Base-by-base conservation (phyloP, 2,888 invertebrate species). In the Pyrocoelia pectoralis region DNA sequence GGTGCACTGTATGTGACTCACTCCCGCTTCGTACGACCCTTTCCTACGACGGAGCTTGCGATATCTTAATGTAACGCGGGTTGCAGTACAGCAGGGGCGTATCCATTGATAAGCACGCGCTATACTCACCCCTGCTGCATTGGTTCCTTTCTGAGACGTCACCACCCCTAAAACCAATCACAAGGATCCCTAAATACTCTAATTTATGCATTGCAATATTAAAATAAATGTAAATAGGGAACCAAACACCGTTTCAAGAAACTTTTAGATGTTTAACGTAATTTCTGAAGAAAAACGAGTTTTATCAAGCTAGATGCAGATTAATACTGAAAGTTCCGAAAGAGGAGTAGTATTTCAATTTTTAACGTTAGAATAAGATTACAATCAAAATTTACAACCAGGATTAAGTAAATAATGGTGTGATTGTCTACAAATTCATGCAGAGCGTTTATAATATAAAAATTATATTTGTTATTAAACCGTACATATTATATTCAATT, bases 61-160 rank as follows among this genome's bases (percentile, higher is more conserved):
- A 71, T 66, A 72, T 68, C 68, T 70, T 62, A 82, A 85, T 86
- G 85, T 84, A 71, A 72, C 75, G 67, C 49, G 54, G 62, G 55
- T 48, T 59, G 70, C 69, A 67, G 81, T 83, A 83, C 83, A 83
- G 83, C 83, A 83, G 83, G 78, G 60, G 64, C 65, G 70, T 70
- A 67, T 69, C 73, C 77, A 76, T 70, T 9, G 68, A 66, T 68
- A 70, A 63, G 70, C 69, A 65, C 66, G 70, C 68, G 70, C 71
- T 63, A 50, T 68, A 57, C 49, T 33, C 56, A 50, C 63, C 18
- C 51, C 46, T 52, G 52, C 28, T 43, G 61, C 38, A 72, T 72
- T 72, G 72, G 71, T 52, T 51, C 49, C 48, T 43, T 66, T 55
- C 49, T 55, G 67, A 68, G 72, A 72, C 75, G 70, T 72, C 68